Base-by-base conservation (phyloP, 2,797 vertebrate species). In the Arnoldichthys spilopterus region DNA sequence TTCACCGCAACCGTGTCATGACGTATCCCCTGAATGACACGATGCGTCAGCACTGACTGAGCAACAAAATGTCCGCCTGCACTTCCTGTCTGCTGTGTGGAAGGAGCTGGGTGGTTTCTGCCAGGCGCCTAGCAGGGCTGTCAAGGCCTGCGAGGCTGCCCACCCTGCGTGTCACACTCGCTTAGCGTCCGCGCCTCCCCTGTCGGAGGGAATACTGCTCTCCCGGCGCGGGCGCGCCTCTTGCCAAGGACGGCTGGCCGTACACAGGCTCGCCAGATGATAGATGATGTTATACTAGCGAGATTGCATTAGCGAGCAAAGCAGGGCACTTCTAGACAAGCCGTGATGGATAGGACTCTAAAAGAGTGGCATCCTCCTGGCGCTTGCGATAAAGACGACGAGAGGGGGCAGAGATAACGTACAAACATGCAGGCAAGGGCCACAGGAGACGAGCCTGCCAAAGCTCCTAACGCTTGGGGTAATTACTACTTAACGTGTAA, bases 121-220 rank as follows among this genome's bases (percentile, higher is more conserved):
- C 90, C 79, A 89, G 54, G 70, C 63, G 71, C 66, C 64, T 91
- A 85, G 88, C 90, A 90, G 92, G 88, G 89, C 87, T 85, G 92
- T 92, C 89, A 91, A 90, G 91, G 88, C 87, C 79, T 82, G 90
- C 79, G 78, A 84, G 89, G 84, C 78, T 76, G 85, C 87, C 85
- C 88, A 83, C 87, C 88, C 89, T 88, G 91, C 91, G 90, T 92
- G 91, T 91, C 92, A 92, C 88, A 90, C 88, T 92, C 90, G 89
- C 90, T 93, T 93, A 92, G 89, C 90, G 90, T 93, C 91, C 88
- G 89, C 84, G 78, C 78, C 40, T 84, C 89, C 85, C 2, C 90
- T 91, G 90, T 93, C 90, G 86, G 83, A 85, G 40, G 82, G 87
- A 88, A 90, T 88, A 84, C 88, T 89, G 89, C 87, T 89, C 87